phyloP scores from a whole-genome alignment of 64 coral and sea anemone genomes.

The Catalaphyllia jardinei region DNA sequence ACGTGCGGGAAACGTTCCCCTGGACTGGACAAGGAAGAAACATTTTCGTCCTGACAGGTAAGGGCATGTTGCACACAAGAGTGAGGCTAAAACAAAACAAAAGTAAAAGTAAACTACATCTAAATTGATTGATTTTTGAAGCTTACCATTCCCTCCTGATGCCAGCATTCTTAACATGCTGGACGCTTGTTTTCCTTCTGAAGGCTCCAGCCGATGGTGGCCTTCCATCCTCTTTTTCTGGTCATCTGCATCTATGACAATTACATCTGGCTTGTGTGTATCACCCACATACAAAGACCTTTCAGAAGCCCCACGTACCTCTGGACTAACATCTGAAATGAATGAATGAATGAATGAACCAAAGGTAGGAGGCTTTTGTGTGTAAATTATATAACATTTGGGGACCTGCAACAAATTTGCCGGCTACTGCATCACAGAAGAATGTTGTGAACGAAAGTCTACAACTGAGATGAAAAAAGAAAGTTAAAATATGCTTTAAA shows the following conservation, averaged over 20 bases:
- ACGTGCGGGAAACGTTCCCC: too few relatives aligned
- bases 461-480: too few relatives aligned
- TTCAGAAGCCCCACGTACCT: background rate
- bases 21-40: too few relatives aligned
- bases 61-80: too few relatives aligned
- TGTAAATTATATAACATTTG: background rate
- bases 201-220: background rate
- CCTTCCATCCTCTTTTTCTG: slow-evolving; percentile 8
- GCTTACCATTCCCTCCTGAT: slow-evolving; percentile 21
- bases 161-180: slow-evolving; percentile 41
- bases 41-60: too few relatives aligned
- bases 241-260: slow-evolving; percentile 38
- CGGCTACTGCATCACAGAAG: too few relatives aligned
- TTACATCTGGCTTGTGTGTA: slow-evolving; percentile 7
- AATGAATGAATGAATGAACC: background rate
- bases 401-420: too few relatives aligned
- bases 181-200: slow-evolving; percentile 30
- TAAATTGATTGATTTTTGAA: background rate
- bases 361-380: background rate
- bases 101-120: too few relatives aligned
- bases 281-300: background rate
- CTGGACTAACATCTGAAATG: background rate
- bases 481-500: too few relatives aligned
- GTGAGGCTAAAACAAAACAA: too few relatives aligned
- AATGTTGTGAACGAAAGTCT: too few relatives aligned